phyloP scores from a whole-genome alignment of 35 echinoderm and acorn worm species.

The Patiria miniata region DNA sequence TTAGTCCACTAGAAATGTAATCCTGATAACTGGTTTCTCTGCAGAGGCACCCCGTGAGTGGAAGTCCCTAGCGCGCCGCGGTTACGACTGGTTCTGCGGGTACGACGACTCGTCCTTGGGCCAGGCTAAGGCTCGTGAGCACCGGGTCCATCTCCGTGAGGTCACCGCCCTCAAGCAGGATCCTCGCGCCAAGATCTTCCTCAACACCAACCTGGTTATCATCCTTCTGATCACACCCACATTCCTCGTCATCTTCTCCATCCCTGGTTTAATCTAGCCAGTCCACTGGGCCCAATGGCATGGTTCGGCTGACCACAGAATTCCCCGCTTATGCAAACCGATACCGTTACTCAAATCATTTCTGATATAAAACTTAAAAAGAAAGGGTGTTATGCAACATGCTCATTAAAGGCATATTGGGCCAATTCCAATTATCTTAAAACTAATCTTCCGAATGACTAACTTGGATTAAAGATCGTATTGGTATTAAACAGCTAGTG shows the following conservation, averaged over 20 bases:
- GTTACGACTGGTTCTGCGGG: constrained; percentile 87
- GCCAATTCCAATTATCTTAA: no score
- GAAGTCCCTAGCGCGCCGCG: constrained; percentile 40
- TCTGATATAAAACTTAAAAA: no score
- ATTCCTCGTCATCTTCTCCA: constrained; percentile 49
- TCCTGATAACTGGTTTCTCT: neutral
- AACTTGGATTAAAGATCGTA: no score
- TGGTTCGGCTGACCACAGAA: no score
- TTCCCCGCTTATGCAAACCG: no score
- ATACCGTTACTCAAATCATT: no score
- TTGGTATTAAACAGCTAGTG: no score
- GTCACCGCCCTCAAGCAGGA: constrained; percentile 76
- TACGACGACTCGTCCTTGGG: constrained; percentile 55
- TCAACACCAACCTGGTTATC: constrained; percentile 72
- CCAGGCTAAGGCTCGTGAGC: constrained; percentile 21
- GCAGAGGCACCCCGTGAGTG: neutral
- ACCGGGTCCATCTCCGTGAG: constrained; percentile 40
- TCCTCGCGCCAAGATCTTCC: constrained; percentile 60
- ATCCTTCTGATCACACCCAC: constrained; percentile 45
- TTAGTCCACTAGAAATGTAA: no score
- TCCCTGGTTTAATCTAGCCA: constrained; percentile 5
- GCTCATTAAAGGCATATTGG: no score
- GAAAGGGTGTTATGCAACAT: no score
- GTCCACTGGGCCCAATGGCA: no score
- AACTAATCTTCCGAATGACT: no score